phyloP scores from a whole-genome alignment of 2,888 invertebrate genomes.

The Lochmaea capreae region DNA sequence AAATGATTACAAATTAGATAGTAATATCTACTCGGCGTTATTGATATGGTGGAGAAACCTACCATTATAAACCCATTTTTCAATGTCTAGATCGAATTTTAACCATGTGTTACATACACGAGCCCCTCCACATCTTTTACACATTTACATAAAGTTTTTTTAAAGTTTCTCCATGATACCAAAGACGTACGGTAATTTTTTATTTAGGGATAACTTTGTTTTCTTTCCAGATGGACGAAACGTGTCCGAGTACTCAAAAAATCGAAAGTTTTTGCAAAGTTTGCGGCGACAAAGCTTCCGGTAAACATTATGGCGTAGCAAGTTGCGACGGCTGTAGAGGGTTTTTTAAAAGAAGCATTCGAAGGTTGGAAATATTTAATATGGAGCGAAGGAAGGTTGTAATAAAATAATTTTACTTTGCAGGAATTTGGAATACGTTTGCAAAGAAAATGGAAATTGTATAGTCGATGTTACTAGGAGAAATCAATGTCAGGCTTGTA shows the following conservation, averaged over 20 bases:
- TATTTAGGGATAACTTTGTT: background rate
- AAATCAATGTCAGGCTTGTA: slow-evolving; percentile 95
- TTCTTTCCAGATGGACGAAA: slow-evolving; percentile 58
- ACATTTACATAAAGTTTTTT: background rate
- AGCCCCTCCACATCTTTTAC: background rate
- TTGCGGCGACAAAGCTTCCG: slow-evolving; percentile 87
- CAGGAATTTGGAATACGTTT: slow-evolving; percentile 90
- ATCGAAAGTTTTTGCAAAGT: slow-evolving; percentile 81
- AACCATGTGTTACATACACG: background rate
- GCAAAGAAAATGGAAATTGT: slow-evolving; percentile 90
- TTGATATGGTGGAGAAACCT: background rate
- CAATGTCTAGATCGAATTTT: background rate
- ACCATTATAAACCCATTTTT: background rate
- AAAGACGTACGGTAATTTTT: background rate
- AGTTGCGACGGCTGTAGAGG: slow-evolving; percentile 92
- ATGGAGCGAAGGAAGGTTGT: too few species aligned
- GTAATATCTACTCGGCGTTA: too few species aligned
- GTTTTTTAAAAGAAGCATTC: slow-evolving; percentile 93
- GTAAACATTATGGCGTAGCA: slow-evolving; percentile 91
- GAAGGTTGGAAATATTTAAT: slow-evolving; percentile 72
- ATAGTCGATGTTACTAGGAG: slow-evolving; percentile 91
- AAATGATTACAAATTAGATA: background rate
- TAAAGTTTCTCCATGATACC: background rate
- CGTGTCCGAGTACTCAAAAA: slow-evolving; percentile 58
- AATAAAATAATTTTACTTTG: slow-evolving; percentile 28